Conservation (phyloP, 37 sponge, comb jelly and placozoan species). For the Trichoplax adhaerens region DNA sequence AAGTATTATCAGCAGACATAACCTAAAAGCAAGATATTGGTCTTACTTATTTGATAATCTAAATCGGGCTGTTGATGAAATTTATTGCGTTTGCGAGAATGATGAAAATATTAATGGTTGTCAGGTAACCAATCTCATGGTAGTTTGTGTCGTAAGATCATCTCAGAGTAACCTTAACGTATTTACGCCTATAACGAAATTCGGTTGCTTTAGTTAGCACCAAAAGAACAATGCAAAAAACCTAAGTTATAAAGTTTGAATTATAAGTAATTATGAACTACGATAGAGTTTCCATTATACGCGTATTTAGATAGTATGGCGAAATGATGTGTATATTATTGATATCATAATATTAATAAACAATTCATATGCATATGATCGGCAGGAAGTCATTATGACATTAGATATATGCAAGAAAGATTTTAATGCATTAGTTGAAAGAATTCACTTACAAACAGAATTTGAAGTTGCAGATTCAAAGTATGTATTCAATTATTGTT, state of each 20-base stretch:
- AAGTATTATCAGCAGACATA: background rate
- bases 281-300: too few species aligned
- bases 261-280: too few species aligned
- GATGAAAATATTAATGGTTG: conserved; percentile 57
- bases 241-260: too few species aligned
- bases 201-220: too few species aligned
- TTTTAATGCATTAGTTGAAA: conserved; percentile 48
- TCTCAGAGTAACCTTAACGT: too few species aligned
- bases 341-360: too few species aligned
- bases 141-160: too few species aligned
- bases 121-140: conserved; percentile 28
- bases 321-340: too few species aligned
- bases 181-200: too few species aligned
- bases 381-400: conserved; percentile 63
- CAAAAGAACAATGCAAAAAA: too few species aligned
- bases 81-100: conserved; percentile 62
- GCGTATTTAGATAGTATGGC: too few species aligned
- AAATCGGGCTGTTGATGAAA: conserved; percentile 68
- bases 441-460: conserved; percentile 30
- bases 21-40: conserved; percentile 72
- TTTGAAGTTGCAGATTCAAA: conserved; percentile 18
- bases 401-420: conserved; percentile 56
- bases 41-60: conserved; percentile 82
- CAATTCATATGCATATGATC: too few species aligned
- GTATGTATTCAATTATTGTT: background rate